These are phyloP conservation scores for Contarinia nasturtii DNA, from an alignment of 1,140 invertebrate species.

Conservation along the genomic window DNA sequence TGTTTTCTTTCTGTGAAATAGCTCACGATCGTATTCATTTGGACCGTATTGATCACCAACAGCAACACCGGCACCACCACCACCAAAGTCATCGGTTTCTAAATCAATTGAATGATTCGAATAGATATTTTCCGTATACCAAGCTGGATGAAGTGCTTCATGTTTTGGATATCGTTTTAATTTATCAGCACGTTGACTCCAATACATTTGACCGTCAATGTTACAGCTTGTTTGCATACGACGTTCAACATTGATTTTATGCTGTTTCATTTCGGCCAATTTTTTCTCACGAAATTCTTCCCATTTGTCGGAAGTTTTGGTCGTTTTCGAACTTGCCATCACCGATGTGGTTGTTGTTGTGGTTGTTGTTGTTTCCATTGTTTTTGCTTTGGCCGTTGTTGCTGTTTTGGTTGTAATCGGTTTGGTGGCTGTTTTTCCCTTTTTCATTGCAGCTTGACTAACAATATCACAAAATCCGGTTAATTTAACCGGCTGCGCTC, in stretches of 20 bases:
- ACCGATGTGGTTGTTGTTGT: slow-evolving; percentile 1
- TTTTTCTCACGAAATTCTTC: slow-evolving; percentile 23
- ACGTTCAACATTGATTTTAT: slow-evolving; percentile 2
- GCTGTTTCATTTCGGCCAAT: slow-evolving; percentile 19
- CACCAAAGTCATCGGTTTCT: slow-evolving; percentile 17
- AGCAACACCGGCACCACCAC: slow-evolving; percentile 15
- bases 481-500: slow-evolving; percentile 8
- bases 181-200: slow-evolving; percentile 18
- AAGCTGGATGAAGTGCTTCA: slow-evolving; percentile 17
- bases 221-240: not conserved
- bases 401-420: not conserved
- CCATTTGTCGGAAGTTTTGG: slow-evolving; percentile 24
- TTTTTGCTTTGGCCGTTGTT: slow-evolving; percentile 2
- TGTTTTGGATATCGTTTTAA: slow-evolving; percentile 29
- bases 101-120: slow-evolving; percentile 23
- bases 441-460: slow-evolving; percentile 9
- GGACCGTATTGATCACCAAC: slow-evolving; percentile 6
- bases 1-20: slow-evolving; percentile 4
- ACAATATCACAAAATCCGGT: slow-evolving; percentile 17
- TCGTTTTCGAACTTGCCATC: slow-evolving; percentile 14
- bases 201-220: not conserved
- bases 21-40: slow-evolving; percentile 14
- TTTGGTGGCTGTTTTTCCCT: not conserved
- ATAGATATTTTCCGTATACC: slow-evolving; percentile 28
- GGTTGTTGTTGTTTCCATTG: not conserved